Percentiles rank a stretch among this genome's conserved stretches.
phyloP scores from a whole-genome alignment of 2,888 invertebrate genomes.

The Cinara cedri region DNA sequence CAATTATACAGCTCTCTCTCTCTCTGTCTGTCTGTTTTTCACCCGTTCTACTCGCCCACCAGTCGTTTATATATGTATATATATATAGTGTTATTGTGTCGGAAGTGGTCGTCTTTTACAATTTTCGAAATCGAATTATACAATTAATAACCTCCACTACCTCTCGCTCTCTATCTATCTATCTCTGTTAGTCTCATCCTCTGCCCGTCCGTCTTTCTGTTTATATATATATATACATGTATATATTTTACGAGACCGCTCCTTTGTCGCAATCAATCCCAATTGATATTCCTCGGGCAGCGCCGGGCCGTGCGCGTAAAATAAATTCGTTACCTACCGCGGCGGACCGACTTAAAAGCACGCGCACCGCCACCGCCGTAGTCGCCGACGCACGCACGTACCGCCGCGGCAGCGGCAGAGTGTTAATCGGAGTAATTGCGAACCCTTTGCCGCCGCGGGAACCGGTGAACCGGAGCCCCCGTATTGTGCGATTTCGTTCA shows the following conservation, averaged over 20 bases:
- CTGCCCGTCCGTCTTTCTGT: background rate
- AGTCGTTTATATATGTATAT: too few relatives aligned
- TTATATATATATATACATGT: too few relatives aligned
- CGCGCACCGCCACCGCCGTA: background rate
- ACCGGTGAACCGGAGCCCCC: conserved; percentile 1
- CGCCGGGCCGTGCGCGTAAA: background rate
- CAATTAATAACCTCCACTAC: conserved; percentile 1
- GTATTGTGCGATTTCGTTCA: background rate
- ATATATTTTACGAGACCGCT: background rate
- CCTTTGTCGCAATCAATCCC: conserved; percentile 40
- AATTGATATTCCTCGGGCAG: conserved; percentile 36
- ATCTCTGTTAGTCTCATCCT: background rate
- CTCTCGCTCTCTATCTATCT: background rate
- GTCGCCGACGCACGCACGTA: too few relatives aligned
- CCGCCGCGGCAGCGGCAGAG: background rate
- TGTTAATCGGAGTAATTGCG: conserved; percentile 20
- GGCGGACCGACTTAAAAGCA: conserved; percentile 11
- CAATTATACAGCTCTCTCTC: background rate
- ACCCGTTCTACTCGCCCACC: background rate
- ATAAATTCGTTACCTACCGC: conserved; percentile 20
- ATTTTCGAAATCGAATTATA: conserved; percentile 38
- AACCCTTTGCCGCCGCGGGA: background rate
- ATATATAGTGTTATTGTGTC: background rate
- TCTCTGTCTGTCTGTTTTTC: background rate
- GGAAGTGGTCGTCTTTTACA: background rate